Evolutionary conservation across 2,888 invertebrate genomes (phyloP).

Genomic region (Lissonota sp.): DNA sequence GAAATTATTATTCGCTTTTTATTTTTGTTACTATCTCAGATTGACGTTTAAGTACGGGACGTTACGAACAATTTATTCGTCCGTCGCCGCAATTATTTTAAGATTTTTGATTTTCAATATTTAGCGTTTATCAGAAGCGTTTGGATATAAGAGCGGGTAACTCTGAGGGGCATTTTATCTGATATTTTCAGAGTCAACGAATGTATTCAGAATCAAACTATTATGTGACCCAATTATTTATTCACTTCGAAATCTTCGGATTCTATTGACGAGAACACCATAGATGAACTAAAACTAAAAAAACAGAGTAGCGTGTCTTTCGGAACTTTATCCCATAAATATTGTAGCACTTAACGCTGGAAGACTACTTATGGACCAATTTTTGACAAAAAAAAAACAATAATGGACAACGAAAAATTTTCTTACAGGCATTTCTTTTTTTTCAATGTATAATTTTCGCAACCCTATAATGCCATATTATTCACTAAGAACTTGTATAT

Average conservation of each 20-base stretch:
- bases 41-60: too few relatives aligned
- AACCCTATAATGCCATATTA: constrained; percentile 78
- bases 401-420: constrained; percentile 64
- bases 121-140: background rate
- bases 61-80: too few relatives aligned
- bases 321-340: too few relatives aligned
- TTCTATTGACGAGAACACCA: too few relatives aligned
- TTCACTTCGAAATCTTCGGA: too few relatives aligned
- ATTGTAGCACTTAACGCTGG: too few relatives aligned
- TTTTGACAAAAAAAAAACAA: background rate
- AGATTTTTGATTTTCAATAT: too few relatives aligned
- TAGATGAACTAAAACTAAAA: background rate
- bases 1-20: too few relatives aligned
- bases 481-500: constrained; percentile 79
- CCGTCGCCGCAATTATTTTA: too few relatives aligned
- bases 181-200: background rate
- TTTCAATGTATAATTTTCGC: constrained; percentile 63
- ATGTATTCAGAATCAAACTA: constrained; percentile 5
- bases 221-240: background rate
- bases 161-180: constrained; percentile 59
- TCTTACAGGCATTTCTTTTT: constrained; percentile 70
- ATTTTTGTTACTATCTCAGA: too few relatives aligned
- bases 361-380: background rate
- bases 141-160: constrained; percentile 7
- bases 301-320: background rate